Evolutionary conservation across 2,113 vertebrate species (phyloP).

Genomic region (Anguilla rostrata): DNA sequence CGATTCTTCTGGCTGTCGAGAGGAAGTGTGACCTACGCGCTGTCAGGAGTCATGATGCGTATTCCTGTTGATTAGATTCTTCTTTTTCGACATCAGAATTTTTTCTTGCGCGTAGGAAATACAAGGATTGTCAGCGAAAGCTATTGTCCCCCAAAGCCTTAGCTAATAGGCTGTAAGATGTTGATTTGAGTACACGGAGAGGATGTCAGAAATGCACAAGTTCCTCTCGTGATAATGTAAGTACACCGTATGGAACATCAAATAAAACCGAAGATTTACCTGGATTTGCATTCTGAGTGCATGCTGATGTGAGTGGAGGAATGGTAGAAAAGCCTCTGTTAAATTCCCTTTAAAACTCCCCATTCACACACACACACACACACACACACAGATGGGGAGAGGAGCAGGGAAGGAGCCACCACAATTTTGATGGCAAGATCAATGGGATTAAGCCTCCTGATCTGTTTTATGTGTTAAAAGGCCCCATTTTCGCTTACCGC

Average conservation of each 20-base stretch:
- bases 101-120: constrained; percentile 32
- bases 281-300: constrained; percentile 63
- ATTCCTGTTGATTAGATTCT: constrained; percentile 34
- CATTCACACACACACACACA: not conserved
- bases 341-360: not conserved
- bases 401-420: constrained; percentile 1
- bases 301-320: constrained; percentile 44
- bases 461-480: constrained; percentile 22
- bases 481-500: not conserved
- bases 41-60: constrained; percentile 31
- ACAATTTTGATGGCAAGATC: constrained; percentile 15
- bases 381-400: not conserved
- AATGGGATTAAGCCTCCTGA: constrained; percentile 9
- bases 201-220: constrained; percentile 40
- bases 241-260: constrained; percentile 40
- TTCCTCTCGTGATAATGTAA: constrained; percentile 48
- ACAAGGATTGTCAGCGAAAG: constrained; percentile 36
- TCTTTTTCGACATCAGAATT: constrained; percentile 14
- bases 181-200: constrained; percentile 56
- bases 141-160: constrained; percentile 55
- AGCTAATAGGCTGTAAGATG: constrained; percentile 61
- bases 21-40: constrained; percentile 34
- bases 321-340: constrained; percentile 3
- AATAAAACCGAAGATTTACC: constrained; percentile 51
- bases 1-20: constrained; percentile 34